Base-by-base conservation (phyloP, 2,797 vertebrate genomes). In the Microctenopoma steveboyesi region DNA sequence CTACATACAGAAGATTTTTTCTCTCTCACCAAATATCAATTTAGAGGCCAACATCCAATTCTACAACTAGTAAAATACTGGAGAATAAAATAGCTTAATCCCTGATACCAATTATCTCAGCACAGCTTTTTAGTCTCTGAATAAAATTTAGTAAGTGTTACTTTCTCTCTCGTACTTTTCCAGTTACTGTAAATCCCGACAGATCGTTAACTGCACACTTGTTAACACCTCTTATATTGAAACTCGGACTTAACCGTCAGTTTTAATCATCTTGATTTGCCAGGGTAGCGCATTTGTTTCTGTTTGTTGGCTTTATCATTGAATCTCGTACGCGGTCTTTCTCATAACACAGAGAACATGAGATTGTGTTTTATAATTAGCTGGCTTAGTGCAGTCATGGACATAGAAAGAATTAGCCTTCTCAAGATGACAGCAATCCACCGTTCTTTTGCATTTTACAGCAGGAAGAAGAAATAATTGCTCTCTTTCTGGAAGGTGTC, bases 201-300 rank as follows among this genome's bases (percentile, higher is more conserved):
- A 74, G 40, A 69, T 18, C 33, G 40, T 65, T 53, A 79, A 75
- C 35, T 43, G 39, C 35, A 39, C 56, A 53, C 64, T 68, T 64
- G 15, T 48, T 52, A 49, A 40, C 5, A 28, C 55, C 30, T 28
- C 22, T 81, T 73, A 52, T 68, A 75, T 71, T 66, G 5, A 60
- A 59, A 46, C 28, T 9, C 50, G 18, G 14, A 50, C 54, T 72
- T 65, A 14, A 30, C n/a, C 72, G 49, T 43, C 25, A 57, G 33
- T 53, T 54, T 64, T 63, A 82, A 84, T 79, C 5, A 9, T 64
- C 46, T 64, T 71, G 55, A 77, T 81, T 76, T 47, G 69, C 78
- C 64, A 73, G 61, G 9, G n/a, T 42, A 43, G 37, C 11, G 2
- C 5, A 56, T 64, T 66, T 72, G 53, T 78, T 55, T 27, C 55